Percentiles rank a stretch among this genome's conserved stretches.
These are phyloP conservation scores for Bucco capensis DNA, from an alignment of 2,113 vertebrate species.

Conservation along the genomic window DNA sequence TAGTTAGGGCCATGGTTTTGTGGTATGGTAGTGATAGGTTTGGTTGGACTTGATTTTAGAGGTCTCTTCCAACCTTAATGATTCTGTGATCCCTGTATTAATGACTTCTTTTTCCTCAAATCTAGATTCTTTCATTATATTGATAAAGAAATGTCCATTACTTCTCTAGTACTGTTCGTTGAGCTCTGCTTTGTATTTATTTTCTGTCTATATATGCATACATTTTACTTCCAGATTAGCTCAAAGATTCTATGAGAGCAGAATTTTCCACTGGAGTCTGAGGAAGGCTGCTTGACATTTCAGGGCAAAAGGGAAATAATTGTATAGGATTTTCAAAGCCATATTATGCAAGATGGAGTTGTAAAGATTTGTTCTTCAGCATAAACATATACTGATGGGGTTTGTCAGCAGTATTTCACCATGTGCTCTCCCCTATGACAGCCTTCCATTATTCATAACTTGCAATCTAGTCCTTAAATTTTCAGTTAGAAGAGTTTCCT, in stretches of 20 bases:
- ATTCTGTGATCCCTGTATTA: background rate
- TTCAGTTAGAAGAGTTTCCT: constrained; percentile 60
- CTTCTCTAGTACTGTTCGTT: background rate
- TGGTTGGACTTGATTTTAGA: too few species aligned
- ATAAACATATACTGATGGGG: constrained; percentile 36
- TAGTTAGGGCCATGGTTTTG: too few species aligned
- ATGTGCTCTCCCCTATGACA: constrained; percentile 56
- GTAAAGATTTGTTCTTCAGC: constrained; percentile 28
- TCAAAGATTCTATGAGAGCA: background rate
- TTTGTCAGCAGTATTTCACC: constrained; percentile 61
- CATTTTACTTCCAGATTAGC: constrained; percentile 22
- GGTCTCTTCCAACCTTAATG: too few species aligned
- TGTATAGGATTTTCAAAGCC: constrained; percentile 13
- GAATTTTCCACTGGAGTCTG: background rate
- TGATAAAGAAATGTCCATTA: background rate
- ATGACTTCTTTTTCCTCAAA: background rate
- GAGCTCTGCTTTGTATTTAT: background rate
- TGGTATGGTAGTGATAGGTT: too few species aligned
- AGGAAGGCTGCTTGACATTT: constrained; percentile 35
- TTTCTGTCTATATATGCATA: background rate
- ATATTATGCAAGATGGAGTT: background rate
- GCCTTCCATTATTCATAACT: constrained; percentile 64
- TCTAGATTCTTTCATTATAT: background rate
- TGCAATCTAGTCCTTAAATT: constrained; percentile 56
- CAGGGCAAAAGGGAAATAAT: background rate